Percentiles rank a stretch among this genome's conserved stretches.
These are phyloP conservation scores for Muscina levida DNA, from an alignment of 2,888 invertebrate species.

Conservation along the genomic window DNA sequence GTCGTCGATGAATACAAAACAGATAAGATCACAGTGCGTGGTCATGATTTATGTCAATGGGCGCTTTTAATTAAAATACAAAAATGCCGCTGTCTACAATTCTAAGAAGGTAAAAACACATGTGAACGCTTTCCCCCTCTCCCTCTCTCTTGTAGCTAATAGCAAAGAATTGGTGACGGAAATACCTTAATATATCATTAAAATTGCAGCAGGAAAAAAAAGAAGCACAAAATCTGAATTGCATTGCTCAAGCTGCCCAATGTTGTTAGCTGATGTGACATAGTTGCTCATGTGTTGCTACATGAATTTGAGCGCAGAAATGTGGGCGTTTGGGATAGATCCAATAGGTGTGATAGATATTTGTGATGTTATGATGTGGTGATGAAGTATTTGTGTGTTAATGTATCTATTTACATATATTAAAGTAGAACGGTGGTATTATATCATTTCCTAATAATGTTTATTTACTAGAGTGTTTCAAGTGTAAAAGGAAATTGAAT, in stretches of 20 bases:
- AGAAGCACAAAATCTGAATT: neutral
- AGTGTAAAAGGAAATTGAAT: no score
- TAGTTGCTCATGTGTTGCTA: conserved; percentile 37
- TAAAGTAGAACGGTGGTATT: no score
- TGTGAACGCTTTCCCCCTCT: neutral
- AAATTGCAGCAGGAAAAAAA: conserved; percentile 12
- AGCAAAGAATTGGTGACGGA: conserved; percentile 53
- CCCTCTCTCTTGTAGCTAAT: conserved; percentile 8
- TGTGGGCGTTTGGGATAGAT: neutral
- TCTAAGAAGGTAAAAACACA: neutral
- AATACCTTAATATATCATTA: conserved; percentile 58
- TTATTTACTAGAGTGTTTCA: no score
- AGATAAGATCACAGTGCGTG: conserved; percentile 49
- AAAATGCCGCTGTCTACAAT: neutral
- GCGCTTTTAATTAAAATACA: conserved; percentile 56
- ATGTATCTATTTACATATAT: conserved; percentile 11
- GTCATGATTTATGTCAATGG: conserved; percentile 55
- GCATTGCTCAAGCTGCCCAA: conserved; percentile 38
- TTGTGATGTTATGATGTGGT: no score
- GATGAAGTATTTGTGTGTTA: no score
- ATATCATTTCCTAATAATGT: no score
- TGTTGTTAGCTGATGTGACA: conserved; percentile 55
- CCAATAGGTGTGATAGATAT: neutral
- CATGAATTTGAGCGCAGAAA: conserved; percentile 38
- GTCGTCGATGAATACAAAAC: no score